Percentiles rank a stretch among this genome's conserved stretches.
Evolutionary conservation across 1,140 invertebrate species (phyloP).

Genomic region (Notospermus geniculatus): DNA sequence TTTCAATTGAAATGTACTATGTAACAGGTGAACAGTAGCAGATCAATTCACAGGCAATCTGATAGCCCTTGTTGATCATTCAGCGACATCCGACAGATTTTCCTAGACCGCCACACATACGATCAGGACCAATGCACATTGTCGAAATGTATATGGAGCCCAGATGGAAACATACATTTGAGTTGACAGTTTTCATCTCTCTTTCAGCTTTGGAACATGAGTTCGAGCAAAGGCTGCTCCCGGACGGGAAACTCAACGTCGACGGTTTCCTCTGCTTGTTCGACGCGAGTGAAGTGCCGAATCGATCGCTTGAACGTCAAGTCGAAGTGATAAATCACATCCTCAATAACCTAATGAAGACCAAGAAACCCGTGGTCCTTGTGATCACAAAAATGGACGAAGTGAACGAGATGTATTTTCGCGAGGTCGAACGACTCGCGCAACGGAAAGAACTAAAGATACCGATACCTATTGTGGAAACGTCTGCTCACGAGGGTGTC

Average conservation of each 20-base stretch:
- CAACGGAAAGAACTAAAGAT: conserved; percentile 90
- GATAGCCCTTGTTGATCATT: too few species aligned
- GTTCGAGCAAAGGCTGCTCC: conserved; percentile 90
- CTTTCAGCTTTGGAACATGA: conserved; percentile 65
- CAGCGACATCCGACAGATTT: too few species aligned
- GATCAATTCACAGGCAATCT: too few species aligned
- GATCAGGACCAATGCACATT: too few species aligned
- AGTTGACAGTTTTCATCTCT: conserved; percentile 11
- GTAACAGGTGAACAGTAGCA: too few species aligned
- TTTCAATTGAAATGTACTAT: too few species aligned
- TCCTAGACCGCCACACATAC: too few species aligned
- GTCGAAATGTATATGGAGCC: too few species aligned
- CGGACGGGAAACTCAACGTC: conserved; percentile 88
- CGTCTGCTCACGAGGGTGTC: conserved; percentile 93
- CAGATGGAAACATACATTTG: too few species aligned
- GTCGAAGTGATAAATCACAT: conserved; percentile 50
- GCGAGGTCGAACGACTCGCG: conserved; percentile 85
- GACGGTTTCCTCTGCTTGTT: conserved; percentile 96
- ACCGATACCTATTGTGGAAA: conserved; percentile 85
- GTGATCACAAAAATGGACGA: conserved; percentile 97
- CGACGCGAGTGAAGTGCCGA: conserved; percentile 83
- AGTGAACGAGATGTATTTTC: conserved; percentile 79
- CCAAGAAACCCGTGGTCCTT: conserved; percentile 90
- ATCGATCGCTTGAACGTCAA: conserved; percentile 74
- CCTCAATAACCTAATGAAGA: conserved; percentile 51